Evolutionary conservation across 1,140 invertebrate genomes (phyloP).

Genomic region (Himalopsyche phryganea): DNA sequence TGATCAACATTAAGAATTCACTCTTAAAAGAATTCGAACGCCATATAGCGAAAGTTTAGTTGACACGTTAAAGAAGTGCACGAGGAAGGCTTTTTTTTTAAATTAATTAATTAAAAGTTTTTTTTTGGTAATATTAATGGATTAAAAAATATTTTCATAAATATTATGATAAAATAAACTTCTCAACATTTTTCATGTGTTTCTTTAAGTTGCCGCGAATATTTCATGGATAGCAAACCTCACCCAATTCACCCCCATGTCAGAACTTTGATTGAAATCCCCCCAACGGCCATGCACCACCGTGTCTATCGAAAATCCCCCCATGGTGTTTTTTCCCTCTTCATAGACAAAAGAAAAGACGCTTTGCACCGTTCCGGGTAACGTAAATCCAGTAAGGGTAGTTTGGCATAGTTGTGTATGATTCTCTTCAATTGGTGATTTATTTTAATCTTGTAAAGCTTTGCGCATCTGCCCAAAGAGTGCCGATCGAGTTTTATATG

Average conservation of each 20-base stretch:
- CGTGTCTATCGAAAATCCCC: slow-evolving; percentile 6
- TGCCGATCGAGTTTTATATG: too few species aligned
- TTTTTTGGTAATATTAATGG: too few species aligned
- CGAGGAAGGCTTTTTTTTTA: too few species aligned
- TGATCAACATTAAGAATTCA: too few species aligned
- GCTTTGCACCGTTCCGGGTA: slow-evolving; percentile 15
- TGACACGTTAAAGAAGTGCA: too few species aligned
- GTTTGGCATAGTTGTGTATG: slow-evolving; percentile 14
- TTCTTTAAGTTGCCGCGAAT: neutral
- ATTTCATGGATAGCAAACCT: slow-evolving; percentile 12
- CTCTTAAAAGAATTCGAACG: too few species aligned
- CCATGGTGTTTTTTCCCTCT: slow-evolving; percentile 19
- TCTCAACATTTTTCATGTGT: slow-evolving; percentile 1
- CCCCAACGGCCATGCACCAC: slow-evolving; percentile 11
- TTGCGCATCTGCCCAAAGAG: slow-evolving; percentile 20
- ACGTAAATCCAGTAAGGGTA: slow-evolving; percentile 17
- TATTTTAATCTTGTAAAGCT: slow-evolving; percentile 13
- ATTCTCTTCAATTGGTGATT: slow-evolving; percentile 12
- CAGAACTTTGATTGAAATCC: slow-evolving; percentile 31
- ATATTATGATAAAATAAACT: too few species aligned
- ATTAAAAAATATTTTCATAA: too few species aligned
- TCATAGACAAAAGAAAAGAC: slow-evolving; percentile 34
- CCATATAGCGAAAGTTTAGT: too few species aligned
- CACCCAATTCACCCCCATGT: slow-evolving; percentile 15
- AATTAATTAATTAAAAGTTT: too few species aligned